Evolutionary conservation across 2,888 invertebrate species (phyloP).

Genomic region (Sminthurinus aureus): DNA sequence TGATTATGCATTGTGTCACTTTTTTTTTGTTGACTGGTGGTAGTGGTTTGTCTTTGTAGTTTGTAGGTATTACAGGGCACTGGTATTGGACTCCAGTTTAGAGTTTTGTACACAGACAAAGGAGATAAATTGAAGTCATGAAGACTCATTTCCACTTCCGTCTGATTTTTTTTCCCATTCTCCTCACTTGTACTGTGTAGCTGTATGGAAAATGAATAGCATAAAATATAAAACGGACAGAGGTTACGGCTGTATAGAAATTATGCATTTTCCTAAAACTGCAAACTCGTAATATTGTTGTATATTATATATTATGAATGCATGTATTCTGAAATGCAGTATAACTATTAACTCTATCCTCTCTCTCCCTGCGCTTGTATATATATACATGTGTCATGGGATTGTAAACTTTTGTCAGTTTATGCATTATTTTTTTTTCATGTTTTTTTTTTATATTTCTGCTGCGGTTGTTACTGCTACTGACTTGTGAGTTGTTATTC

Average conservation of each 20-base stretch:
- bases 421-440: not conserved
- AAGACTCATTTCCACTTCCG: constrained; percentile 42
- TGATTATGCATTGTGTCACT: not conserved
- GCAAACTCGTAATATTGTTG: not conserved
- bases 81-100: not conserved
- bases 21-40: not conserved
- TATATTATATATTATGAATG: not conserved
- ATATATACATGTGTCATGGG: not conserved
- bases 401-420: constrained; percentile 5
- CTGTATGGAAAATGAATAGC: no score
- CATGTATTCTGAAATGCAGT: not conserved
- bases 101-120: constrained; percentile 3
- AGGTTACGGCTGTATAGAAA: no score
- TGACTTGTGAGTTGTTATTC: no score
- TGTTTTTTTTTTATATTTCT: not conserved
- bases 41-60: not conserved
- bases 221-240: no score
- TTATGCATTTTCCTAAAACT: no score
- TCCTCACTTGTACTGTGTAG: not conserved
- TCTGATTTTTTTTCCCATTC: constrained; percentile 22
- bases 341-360: not conserved
- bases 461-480: no score
- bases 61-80: no score
- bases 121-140: constrained; percentile 26
- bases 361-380: not conserved